These are phyloP conservation scores for Bombyx mandarina DNA, from an alignment of 1,140 invertebrate genomes.

Conservation along the genomic window DNA sequence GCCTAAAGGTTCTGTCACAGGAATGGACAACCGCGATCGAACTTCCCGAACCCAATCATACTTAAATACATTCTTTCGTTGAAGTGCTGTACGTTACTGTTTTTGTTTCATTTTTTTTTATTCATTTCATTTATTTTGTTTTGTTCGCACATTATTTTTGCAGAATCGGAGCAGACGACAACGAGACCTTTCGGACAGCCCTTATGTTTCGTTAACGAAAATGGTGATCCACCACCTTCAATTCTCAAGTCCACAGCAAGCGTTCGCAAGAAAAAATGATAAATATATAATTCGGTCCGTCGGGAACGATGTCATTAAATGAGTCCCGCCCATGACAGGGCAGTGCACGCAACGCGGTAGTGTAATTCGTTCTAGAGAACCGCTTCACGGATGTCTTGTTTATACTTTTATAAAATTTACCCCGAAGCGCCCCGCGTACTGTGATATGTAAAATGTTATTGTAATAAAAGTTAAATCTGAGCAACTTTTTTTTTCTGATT, in stretches of 20 bases:
- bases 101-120: conserved; percentile 32
- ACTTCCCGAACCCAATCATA: conserved; percentile 6
- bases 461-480: conserved; percentile 61
- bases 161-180: conserved; percentile 74
- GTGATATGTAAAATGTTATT: conserved; percentile 69
- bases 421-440: conserved; percentile 68
- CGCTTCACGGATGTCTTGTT: conserved; percentile 31
- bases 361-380: conserved; percentile 28
- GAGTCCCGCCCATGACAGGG: conserved; percentile 30
- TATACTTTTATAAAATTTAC: conserved; percentile 19
- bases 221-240: conserved; percentile 71
- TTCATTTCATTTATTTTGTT: conserved; percentile 58
- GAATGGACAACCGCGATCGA: too few species aligned
- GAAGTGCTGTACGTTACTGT: conserved; percentile 14
- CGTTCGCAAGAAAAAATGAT: conserved; percentile 68
- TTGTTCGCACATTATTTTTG: conserved; percentile 65
- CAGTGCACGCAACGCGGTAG: conserved; percentile 34
- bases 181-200: conserved; percentile 83
- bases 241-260: conserved; percentile 66
- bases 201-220: conserved; percentile 75
- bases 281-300: conserved; percentile 22
- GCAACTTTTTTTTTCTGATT: conserved; percentile 30
- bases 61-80: too few species aligned
- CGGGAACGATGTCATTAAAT: conserved; percentile 28
- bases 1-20: conserved; percentile 25